Evolutionary conservation across 2,888 invertebrate genomes (phyloP).

Genomic region (Dryococelus australis): DNA sequence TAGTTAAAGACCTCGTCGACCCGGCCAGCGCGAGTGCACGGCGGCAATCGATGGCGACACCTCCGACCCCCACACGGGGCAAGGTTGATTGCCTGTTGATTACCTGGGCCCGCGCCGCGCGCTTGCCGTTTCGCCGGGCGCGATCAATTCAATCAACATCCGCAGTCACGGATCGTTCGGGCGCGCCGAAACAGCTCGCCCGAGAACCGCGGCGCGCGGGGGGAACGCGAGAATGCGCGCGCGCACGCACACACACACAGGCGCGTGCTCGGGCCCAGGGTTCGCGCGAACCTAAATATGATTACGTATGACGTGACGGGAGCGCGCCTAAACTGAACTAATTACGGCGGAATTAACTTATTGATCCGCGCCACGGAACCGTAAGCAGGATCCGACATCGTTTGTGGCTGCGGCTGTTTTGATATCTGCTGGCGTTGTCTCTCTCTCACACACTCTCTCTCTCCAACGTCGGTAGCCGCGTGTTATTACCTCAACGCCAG

Average conservation of each 20-base stretch:
- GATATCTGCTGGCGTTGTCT: not conserved
- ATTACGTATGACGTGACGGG: not conserved
- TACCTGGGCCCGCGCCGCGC: not conserved
- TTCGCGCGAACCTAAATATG: not conserved
- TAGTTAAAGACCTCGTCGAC: no score
- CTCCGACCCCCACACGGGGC: not conserved
- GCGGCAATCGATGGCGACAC: not conserved
- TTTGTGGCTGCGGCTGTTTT: not conserved
- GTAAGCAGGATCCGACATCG: not conserved
- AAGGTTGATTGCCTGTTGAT: not conserved
- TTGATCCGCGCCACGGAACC: not conserved
- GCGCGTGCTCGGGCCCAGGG: not conserved
- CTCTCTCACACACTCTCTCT: no score
- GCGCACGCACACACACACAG: no score
- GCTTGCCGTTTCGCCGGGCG: not conserved
- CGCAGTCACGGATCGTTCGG: not conserved
- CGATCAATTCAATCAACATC: slow-evolving; percentile 16
- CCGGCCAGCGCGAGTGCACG: not conserved
- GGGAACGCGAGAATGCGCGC: no score
- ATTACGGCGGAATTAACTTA: not conserved
- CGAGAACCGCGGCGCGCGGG: not conserved
- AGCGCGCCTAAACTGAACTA: not conserved
- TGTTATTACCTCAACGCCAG: no score
- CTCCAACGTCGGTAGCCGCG: no score
- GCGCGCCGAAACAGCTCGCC: no score